Evolutionary conservation across 2,113 vertebrate genomes (phyloP).

Genomic region (Alectura lathami): DNA sequence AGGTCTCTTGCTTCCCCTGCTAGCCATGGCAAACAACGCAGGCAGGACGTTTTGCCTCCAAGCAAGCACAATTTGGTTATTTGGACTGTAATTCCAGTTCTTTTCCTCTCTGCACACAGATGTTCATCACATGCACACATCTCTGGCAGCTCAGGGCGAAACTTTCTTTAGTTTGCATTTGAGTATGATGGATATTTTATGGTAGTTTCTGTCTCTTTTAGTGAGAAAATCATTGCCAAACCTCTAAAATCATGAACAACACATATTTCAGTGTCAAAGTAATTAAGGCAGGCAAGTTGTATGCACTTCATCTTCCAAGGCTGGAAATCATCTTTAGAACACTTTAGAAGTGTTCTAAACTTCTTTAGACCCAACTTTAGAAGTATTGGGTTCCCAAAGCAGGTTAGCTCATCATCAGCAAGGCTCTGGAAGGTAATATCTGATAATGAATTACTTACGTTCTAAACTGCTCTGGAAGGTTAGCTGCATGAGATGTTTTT

Average conservation of each 20-base stretch:
- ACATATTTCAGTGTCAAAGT: background rate
- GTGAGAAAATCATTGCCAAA: background rate
- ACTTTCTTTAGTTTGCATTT: background rate
- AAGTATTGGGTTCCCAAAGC: fast-evolving
- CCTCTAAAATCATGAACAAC: background rate
- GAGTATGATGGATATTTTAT: background rate
- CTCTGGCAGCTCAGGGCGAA: background rate
- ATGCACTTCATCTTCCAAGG: background rate
- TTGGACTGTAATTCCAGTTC: background rate
- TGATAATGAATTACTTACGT: background rate
- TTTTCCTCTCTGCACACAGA: background rate
- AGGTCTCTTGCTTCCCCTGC: background rate
- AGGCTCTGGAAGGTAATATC: background rate
- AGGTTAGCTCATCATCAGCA: background rate
- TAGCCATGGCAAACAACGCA: background rate
- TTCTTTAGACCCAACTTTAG: too few relatives aligned
- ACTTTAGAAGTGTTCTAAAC: too few relatives aligned
- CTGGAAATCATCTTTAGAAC: background rate
- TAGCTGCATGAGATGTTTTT: background rate
- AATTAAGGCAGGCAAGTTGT: background rate
- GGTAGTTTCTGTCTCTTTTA: background rate
- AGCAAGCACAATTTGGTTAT: background rate
- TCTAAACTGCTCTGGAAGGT: background rate
- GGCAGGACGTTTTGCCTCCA: background rate
- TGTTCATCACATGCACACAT: background rate